Conservation (phyloP, 2,113 vertebrate species). For the Noturus placidus region DNA sequence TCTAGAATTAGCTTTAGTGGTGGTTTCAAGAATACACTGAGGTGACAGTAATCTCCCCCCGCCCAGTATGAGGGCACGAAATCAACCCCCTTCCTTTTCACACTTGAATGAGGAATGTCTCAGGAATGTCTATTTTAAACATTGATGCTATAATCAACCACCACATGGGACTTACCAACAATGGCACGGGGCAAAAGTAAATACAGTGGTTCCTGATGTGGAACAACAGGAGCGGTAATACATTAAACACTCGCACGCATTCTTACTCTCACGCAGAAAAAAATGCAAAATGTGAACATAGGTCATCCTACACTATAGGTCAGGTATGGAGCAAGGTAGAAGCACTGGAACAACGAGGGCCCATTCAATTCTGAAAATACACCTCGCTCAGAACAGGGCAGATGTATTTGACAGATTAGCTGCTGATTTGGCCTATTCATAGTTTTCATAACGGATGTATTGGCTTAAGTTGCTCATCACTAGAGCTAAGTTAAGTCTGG, state of each 20-base stretch:
- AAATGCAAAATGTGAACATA: conserved; percentile 33
- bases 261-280: conserved; percentile 17
- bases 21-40: conserved; percentile 2
- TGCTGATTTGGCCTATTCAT: conserved; percentile 28
- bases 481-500: conserved; percentile 7
- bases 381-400: neutral
- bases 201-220: conserved; percentile 16
- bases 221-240: conserved; percentile 60
- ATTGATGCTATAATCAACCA: conserved; percentile 56
- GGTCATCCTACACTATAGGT: conserved; percentile 20
- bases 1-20: neutral
- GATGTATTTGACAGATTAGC: conserved; percentile 11
- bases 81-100: conserved; percentile 35
- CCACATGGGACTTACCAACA: conserved; percentile 59
- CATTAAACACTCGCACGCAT: conserved; percentile 36
- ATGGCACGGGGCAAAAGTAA: conserved; percentile 63
- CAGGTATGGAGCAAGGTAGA: neutral
- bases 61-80: neutral
- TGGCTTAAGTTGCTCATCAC: conserved; percentile 9
- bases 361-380: conserved; percentile 29
- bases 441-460: neutral
- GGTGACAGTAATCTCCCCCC: conserved; percentile 13
- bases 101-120: conserved; percentile 58
- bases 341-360: neutral
- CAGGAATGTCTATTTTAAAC: conserved; percentile 61